Evolutionary conservation across 2,113 vertebrate genomes (phyloP).

Genomic region (Garra rufa): DNA sequence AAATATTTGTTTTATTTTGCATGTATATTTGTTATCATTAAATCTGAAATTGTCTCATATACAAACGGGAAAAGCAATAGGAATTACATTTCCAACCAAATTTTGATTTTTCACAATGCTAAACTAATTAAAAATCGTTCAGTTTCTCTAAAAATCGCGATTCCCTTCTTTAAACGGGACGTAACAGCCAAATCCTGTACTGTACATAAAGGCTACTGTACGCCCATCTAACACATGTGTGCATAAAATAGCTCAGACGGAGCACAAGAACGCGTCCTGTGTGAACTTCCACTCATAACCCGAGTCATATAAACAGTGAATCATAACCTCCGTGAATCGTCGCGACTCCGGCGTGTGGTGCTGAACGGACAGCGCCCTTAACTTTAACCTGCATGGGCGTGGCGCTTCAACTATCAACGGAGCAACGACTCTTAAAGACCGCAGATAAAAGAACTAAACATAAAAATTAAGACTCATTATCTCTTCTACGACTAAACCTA

Average conservation of each 20-base stretch:
- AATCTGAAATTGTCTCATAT: neutral
- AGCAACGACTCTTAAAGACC: neutral
- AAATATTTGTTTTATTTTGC: neutral
- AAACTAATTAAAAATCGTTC: neutral
- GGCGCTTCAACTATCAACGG: conserved; percentile 58
- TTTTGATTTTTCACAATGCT: neutral
- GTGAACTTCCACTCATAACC: neutral
- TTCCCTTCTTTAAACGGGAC: neutral
- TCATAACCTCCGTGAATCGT: neutral
- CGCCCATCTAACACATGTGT: neutral
- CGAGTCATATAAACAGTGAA: neutral
- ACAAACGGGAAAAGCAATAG: neutral
- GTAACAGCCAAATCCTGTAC: neutral
- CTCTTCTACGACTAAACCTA: neutral
- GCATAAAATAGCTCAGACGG: neutral
- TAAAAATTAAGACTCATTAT: neutral
- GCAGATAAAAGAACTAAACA: neutral
- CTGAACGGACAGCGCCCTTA: conserved; percentile 78
- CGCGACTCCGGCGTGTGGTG: conserved; percentile 57
- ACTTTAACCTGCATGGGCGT: conserved; percentile 62
- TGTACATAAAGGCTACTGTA: neutral
- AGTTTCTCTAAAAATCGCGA: neutral
- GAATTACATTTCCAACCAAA: neutral
- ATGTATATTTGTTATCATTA: neutral
- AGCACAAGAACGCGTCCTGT: neutral